Evolutionary conservation across 2,888 invertebrate genomes (phyloP).

Genomic region (Cyrtodaria siliqua): DNA sequence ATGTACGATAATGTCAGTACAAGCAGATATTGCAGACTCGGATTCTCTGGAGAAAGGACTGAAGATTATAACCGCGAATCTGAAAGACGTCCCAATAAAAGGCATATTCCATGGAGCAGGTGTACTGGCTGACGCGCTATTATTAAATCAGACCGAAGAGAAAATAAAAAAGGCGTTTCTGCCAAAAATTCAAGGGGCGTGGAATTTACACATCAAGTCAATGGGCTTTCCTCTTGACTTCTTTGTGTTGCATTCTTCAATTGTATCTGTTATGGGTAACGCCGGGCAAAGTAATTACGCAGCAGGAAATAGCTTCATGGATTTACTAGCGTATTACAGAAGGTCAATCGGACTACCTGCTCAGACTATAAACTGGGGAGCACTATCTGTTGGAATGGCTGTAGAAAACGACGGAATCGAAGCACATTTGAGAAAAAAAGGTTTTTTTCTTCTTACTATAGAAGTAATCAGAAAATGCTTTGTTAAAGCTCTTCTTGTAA

Average conservation of each 20-base stretch:
- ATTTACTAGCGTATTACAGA: constrained; percentile 71
- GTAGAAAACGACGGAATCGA: too few relatives aligned
- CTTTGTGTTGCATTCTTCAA: constrained; percentile 77
- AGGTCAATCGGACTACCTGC: constrained; percentile 60
- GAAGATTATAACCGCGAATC: constrained; percentile 2
- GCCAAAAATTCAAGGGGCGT: constrained; percentile 73
- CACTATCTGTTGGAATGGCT: constrained; percentile 70
- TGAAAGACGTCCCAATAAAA: constrained; percentile 28
- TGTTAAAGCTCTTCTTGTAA: constrained; percentile 54
- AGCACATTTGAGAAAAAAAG: constrained; percentile 13
- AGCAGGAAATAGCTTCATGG: constrained; percentile 76
- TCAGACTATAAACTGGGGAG: constrained; percentile 78
- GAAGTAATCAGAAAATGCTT: constrained; percentile 36
- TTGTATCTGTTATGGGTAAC: constrained; percentile 73
- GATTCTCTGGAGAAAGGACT: constrained; percentile 5
- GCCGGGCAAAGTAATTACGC: constrained; percentile 76
- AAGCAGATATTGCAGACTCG: constrained; percentile 59
- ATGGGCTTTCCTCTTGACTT: constrained; percentile 68
- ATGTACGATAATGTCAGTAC: constrained; percentile 52
- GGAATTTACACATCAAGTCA: constrained; percentile 71
- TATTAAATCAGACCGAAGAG: constrained; percentile 57
- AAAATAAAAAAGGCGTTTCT: constrained; percentile 53
- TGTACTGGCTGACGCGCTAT: constrained; percentile 59
- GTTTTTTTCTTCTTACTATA: constrained; percentile 11
- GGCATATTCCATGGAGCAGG: constrained; percentile 78